Evolutionary conservation across 2,113 vertebrate genomes (phyloP), one percentile per base, ranked within the genome.

Genomic region (Fukomys damarensis): DNA sequence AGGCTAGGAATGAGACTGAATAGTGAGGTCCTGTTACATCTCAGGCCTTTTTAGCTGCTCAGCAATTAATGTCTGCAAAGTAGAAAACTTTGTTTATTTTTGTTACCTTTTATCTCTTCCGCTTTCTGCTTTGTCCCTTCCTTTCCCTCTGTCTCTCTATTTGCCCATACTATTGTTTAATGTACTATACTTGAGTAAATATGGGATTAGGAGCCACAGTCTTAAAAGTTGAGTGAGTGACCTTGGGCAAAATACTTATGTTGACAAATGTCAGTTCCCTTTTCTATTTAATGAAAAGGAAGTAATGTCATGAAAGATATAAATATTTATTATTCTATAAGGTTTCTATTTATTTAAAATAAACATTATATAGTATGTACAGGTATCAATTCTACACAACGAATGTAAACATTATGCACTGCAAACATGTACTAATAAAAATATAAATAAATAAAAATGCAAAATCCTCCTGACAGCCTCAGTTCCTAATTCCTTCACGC

Each of bases 241-340:
- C 74, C 96, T 96, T 94, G 68, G 59, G 26, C 65, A 96, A 93
- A n/a, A 93, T 38, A 56, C 14, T 81, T 72, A 26, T 84, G 63
- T 95, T 96, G 95, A 94, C 94, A 96, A 96, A 97, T 93, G 35
- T 94, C 38, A 88, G 49, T 80, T 93, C 80, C 77, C 35, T 93
- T 97, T 97, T 87, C 35, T 56, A 56, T 59, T 65, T 89, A 93
- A 90, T 95, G 79, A 91, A 94, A 84, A 72, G 63, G 41, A 49
- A 81, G 30, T 91, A 96, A 95, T 95, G 43, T 22, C 86, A 92
- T 56, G 41, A 86, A 96, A 91, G 43, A 22, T 91, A 89, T 93
- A 87, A 97, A 94, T 94, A 59, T 95, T 95, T 97, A 95, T 96
- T 96, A 86, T 94, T 92, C 72, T 92, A 49, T 90, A 89, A 85